Evolutionary conservation across 2,888 invertebrate genomes (phyloP).

Genomic region (Drosophila helvetica): DNA sequence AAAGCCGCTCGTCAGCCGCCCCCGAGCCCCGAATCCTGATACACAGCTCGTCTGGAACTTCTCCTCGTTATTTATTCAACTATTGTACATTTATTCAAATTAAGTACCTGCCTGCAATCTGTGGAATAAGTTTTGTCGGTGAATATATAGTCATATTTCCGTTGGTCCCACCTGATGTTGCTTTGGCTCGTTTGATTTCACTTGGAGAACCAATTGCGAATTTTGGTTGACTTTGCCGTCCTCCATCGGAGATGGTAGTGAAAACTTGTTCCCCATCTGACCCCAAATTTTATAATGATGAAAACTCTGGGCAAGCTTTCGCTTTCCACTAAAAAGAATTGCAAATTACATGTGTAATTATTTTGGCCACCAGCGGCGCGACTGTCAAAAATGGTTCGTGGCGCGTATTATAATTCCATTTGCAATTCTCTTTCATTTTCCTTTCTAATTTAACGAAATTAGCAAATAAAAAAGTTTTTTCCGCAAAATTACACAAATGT

Average conservation of each 20-base stretch:
- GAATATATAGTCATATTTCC: conserved; percentile 11
- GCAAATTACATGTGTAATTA: conserved; percentile 74
- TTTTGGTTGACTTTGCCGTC: not conserved
- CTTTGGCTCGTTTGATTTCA: no score
- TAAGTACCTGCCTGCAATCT: conserved; percentile 8
- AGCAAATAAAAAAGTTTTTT: conserved; percentile 78
- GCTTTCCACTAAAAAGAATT: conserved; percentile 54
- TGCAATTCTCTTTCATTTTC: conserved; percentile 72
- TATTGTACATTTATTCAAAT: conserved; percentile 36
- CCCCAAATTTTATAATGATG: conserved; percentile 17
- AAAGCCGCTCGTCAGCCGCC: conserved; percentile 61
- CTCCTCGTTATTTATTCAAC: conserved; percentile 33
- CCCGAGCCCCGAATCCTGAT: conserved; percentile 13
- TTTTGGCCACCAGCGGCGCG: conserved; percentile 52
- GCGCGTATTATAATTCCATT: conserved; percentile 62
- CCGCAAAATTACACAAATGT: conserved; percentile 80
- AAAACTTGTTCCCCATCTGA: not conserved
- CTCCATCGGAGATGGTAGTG: not conserved
- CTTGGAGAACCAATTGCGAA: not conserved
- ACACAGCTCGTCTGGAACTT: not conserved
- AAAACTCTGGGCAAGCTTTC: conserved; percentile 23
- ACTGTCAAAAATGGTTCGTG: conserved; percentile 42
- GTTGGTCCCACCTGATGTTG: not conserved
- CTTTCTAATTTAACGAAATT: conserved; percentile 75
- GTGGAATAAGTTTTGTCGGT: not conserved